Percentiles rank a stretch among this genome's conserved stretches.
Evolutionary conservation across 2,888 invertebrate species (phyloP).

Genomic region (Aelia acuminata): DNA sequence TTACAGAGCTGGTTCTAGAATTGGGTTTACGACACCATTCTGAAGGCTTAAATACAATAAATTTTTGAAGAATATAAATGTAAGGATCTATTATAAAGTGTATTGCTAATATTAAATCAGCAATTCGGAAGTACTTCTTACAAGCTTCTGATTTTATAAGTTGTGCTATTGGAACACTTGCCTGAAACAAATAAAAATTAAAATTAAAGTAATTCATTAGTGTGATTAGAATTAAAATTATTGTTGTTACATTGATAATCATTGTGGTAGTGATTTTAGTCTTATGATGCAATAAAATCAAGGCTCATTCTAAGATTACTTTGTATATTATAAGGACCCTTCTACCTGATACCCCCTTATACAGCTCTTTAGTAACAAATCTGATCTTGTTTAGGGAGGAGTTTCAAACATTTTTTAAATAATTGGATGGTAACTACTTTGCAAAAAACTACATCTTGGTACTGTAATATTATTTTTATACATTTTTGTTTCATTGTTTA

Average conservation of each 20-base stretch:
- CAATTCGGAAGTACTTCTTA: constrained; percentile 73
- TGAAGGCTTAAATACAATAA: constrained; percentile 57
- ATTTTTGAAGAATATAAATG: constrained; percentile 79
- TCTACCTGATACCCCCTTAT: too few relatives aligned
- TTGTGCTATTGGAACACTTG: constrained; percentile 47
- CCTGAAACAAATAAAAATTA: constrained; percentile 35
- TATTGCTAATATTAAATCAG: constrained; percentile 82
- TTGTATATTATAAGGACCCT: too few relatives aligned
- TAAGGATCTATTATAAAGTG: constrained; percentile 89
- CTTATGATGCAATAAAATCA: too few relatives aligned
- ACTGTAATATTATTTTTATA: too few relatives aligned
- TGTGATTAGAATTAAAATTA: not conserved
- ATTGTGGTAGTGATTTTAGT: too few relatives aligned
- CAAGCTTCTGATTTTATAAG: constrained; percentile 62
- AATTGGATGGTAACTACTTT: too few relatives aligned
- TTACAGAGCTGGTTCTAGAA: constrained; percentile 54
- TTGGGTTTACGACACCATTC: constrained; percentile 53
- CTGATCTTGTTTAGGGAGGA: too few relatives aligned
- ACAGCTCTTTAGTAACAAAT: too few relatives aligned
- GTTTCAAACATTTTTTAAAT: too few relatives aligned
- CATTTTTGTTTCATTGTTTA: too few relatives aligned
- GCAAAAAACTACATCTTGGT: too few relatives aligned
- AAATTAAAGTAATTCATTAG: not conserved
- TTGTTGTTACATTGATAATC: not conserved
- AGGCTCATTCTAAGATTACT: too few relatives aligned